A percentile compares a stretch with the other conserved stretches of the same genome.
phyloP scores from a whole-genome alignment of 2,797 vertebrate genomes.

The Lagocephalus sceleratus region DNA sequence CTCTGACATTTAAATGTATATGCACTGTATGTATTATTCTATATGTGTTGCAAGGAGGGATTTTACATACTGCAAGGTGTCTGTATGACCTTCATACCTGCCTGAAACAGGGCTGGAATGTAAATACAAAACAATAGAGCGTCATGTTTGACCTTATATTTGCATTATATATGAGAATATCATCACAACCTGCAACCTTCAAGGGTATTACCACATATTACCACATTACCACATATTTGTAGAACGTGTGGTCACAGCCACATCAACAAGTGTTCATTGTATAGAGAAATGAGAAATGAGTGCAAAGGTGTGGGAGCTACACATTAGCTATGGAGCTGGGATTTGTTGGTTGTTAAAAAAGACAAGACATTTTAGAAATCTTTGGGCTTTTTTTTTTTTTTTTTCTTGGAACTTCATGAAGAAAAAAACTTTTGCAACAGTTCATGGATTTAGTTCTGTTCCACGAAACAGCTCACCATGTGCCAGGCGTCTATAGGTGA shows the following conservation, averaged over 20 bases:
- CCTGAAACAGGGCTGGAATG: constrained; percentile 2
- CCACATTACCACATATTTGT: background rate
- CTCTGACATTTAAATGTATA: constrained; percentile 29
- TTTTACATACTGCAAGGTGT: constrained; percentile 23
- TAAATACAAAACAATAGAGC: background rate
- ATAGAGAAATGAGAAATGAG: background rate
- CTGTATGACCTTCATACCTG: constrained; percentile 28
- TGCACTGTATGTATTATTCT: constrained; percentile 16
- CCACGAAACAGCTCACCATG: constrained; percentile 9
- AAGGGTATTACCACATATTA: too few species aligned
- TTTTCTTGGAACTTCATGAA: constrained; percentile 30
- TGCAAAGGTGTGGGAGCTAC: constrained; percentile 16
- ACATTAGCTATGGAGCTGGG: constrained; percentile 42
- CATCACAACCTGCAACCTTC: too few species aligned
- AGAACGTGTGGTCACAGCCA: background rate
- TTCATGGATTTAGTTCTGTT: constrained; percentile 44
- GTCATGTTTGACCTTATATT: too few species aligned
- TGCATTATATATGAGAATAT: too few species aligned
- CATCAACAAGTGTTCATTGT: constrained; percentile 1
- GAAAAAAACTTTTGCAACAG: constrained; percentile 28
- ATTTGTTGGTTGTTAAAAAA: constrained; percentile 55
- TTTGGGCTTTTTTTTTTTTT: background rate
- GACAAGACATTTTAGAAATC: background rate
- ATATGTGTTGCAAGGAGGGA: background rate
- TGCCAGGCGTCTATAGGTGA: constrained; percentile 49